Conservation (phyloP, 2,888 invertebrate species). For the Leucophora obtusa region DNA sequence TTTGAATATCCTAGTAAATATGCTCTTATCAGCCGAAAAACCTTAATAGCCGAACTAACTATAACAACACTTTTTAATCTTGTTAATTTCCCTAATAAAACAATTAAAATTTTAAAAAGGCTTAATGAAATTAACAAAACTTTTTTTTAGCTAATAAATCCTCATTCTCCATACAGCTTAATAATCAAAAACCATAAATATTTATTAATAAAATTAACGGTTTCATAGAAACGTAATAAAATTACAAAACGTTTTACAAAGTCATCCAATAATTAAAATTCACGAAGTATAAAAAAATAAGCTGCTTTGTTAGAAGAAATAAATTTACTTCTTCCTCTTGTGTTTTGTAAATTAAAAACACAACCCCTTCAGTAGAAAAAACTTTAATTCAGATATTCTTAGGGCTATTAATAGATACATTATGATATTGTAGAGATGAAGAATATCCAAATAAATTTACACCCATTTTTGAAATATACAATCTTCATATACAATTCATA, state of each 20-base stretch:
- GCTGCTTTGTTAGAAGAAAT: slow-evolving; percentile 21
- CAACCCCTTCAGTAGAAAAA: slow-evolving; percentile 48
- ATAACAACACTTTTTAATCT: slow-evolving; percentile 40
- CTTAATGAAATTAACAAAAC: slow-evolving; percentile 56
- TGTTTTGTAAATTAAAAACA: not conserved
- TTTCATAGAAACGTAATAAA: slow-evolving; percentile 68
- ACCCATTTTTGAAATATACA: slow-evolving; percentile 37
- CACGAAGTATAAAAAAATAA: slow-evolving; percentile 62
- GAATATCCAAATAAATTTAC: slow-evolving; percentile 48
- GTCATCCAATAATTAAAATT: slow-evolving; percentile 74
- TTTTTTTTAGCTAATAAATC: slow-evolving; percentile 61
- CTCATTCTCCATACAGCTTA: slow-evolving; percentile 33
- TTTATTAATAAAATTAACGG: slow-evolving; percentile 77
- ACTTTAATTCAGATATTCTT: slow-evolving; percentile 20
- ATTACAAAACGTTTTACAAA: slow-evolving; percentile 67
- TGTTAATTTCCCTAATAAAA: slow-evolving; percentile 60
- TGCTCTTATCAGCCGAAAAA: too few relatives aligned
- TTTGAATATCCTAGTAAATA: too few relatives aligned
- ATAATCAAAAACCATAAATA: slow-evolving; percentile 72
- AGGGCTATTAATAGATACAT: slow-evolving; percentile 38
- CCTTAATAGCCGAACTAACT: not conserved
- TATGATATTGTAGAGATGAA: slow-evolving; percentile 40
- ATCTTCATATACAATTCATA: slow-evolving; percentile 26
- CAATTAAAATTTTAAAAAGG: slow-evolving; percentile 32
- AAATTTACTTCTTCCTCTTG: not conserved